Percentiles rank a stretch among this genome's conserved stretches.
Conservation (phyloP, 2,797 vertebrate genomes). For the Xenentodon cancila region DNA sequence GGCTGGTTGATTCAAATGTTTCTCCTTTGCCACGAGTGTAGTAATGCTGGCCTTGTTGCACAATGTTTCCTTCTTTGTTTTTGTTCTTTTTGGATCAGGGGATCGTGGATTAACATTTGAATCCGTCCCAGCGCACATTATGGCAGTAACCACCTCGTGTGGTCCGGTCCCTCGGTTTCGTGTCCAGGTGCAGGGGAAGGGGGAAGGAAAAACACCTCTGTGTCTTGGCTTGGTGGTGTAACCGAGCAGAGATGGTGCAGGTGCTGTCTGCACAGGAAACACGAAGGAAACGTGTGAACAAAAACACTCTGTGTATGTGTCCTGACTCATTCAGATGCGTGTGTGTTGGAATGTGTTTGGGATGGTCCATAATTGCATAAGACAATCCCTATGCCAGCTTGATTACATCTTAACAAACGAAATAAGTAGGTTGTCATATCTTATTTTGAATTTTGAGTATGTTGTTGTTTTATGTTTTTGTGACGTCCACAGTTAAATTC, state of each 20-base stretch:
- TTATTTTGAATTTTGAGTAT: neutral
- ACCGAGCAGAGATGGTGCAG: slow-evolving; percentile 51
- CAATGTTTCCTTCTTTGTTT: neutral
- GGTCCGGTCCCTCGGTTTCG: slow-evolving; percentile 24
- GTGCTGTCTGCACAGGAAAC: slow-evolving; percentile 69
- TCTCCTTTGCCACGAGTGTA: neutral
- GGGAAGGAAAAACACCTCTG: slow-evolving; percentile 40
- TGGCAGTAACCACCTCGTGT: slow-evolving; percentile 40
- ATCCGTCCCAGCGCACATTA: slow-evolving; percentile 25
- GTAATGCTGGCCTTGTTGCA: slow-evolving; percentile 7
- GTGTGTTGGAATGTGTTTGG: slow-evolving; percentile 39
- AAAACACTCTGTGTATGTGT: slow-evolving; percentile 40
- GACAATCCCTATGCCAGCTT: neutral
- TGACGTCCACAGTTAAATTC: no score
- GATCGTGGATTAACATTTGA: slow-evolving; percentile 22
- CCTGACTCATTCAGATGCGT: slow-evolving; percentile 62
- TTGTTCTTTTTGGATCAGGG: neutral
- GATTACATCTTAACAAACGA: neutral
- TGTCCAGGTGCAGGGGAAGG: slow-evolving; percentile 24
- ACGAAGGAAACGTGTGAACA: slow-evolving; percentile 61
- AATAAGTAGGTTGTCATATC: neutral
- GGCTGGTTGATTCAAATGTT: slow-evolving; percentile 9
- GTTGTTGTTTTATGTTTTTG: no score
- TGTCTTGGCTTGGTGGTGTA: slow-evolving; percentile 14
- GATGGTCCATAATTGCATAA: slow-evolving; percentile 52